A percentile compares a stretch with the other conserved stretches of the same genome.
phyloP scores from a whole-genome alignment of 2,113 vertebrate species.

The Grus americana region DNA sequence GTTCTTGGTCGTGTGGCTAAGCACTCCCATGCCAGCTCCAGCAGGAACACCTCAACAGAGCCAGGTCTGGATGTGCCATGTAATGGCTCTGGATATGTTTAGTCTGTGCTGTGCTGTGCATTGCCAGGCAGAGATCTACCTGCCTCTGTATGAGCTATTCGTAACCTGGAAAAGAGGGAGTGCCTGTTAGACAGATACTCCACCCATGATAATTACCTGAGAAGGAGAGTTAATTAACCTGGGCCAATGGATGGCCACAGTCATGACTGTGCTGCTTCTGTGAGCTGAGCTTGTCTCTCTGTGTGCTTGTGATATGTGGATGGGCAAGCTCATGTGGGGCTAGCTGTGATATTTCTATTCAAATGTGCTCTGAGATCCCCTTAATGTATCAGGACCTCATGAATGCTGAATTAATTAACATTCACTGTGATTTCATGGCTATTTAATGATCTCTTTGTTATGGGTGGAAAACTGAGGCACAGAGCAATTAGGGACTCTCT shows the following conservation, averaged over 20 bases:
- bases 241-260: neutral
- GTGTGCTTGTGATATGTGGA: neutral
- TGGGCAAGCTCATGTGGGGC: neutral
- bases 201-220: neutral
- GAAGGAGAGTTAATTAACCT: neutral
- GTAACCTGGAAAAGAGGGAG: neutral
- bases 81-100: neutral
- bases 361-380: neutral
- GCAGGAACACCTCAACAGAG: neutral
- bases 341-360: neutral
- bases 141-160: neutral
- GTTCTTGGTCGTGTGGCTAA: neutral
- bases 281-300: neutral
- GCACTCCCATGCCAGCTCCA: neutral
- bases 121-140: neutral
- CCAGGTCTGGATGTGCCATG: neutral
- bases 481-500: neutral
- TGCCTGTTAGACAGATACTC: neutral
- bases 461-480: constrained; percentile 23
- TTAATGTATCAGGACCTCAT: neutral
- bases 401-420: constrained; percentile 17
- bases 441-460: constrained; percentile 30
- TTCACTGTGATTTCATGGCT: constrained; percentile 30
- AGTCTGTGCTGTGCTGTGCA: neutral
- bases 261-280: neutral